phyloP scores from a whole-genome alignment of 2,113 vertebrate species.

The Scatophagus argus region DNA sequence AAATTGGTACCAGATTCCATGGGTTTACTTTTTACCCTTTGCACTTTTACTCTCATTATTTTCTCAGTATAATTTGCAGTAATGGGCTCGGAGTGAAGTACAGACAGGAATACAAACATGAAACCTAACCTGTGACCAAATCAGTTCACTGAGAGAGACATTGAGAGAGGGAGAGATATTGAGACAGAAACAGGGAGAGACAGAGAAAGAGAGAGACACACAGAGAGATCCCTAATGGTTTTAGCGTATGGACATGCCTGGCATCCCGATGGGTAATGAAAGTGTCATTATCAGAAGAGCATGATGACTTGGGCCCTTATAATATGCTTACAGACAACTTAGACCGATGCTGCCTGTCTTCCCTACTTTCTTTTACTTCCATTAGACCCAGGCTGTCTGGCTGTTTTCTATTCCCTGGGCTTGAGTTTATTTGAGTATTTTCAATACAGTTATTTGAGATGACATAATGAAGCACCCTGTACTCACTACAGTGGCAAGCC shows the following conservation, averaged over 20 bases:
- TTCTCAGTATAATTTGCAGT: slow-evolving; percentile 64
- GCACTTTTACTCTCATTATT: slow-evolving; percentile 49
- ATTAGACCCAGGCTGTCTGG: slow-evolving; percentile 68
- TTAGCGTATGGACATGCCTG: slow-evolving; percentile 65
- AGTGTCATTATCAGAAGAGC: slow-evolving; percentile 71
- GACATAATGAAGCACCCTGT: slow-evolving; percentile 67
- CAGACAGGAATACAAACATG: slow-evolving; percentile 44
- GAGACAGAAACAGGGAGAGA: slow-evolving; percentile 3
- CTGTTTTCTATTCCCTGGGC: slow-evolving; percentile 68
- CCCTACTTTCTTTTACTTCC: slow-evolving; percentile 62
- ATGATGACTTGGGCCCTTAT: slow-evolving; percentile 53
- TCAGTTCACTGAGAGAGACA: slow-evolving; percentile 24
- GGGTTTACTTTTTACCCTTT: slow-evolving; percentile 59
- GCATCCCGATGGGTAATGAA: slow-evolving; percentile 74
- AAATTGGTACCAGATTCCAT: slow-evolving; percentile 24
- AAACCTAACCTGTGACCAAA: slow-evolving; percentile 49
- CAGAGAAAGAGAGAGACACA: slow-evolving; percentile 2
- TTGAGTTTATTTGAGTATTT: slow-evolving; percentile 68
- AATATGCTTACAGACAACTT: slow-evolving; percentile 69
- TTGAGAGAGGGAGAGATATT: not conserved
- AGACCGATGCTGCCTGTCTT: slow-evolving; percentile 62
- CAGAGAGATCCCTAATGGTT: slow-evolving; percentile 47
- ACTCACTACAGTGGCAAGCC: slow-evolving; percentile 46
- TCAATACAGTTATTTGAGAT: slow-evolving; percentile 67
- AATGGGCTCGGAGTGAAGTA: slow-evolving; percentile 57